Evolutionary conservation across 1,140 invertebrate genomes (phyloP).

Genomic region (Eupristina koningsbergeri): DNA sequence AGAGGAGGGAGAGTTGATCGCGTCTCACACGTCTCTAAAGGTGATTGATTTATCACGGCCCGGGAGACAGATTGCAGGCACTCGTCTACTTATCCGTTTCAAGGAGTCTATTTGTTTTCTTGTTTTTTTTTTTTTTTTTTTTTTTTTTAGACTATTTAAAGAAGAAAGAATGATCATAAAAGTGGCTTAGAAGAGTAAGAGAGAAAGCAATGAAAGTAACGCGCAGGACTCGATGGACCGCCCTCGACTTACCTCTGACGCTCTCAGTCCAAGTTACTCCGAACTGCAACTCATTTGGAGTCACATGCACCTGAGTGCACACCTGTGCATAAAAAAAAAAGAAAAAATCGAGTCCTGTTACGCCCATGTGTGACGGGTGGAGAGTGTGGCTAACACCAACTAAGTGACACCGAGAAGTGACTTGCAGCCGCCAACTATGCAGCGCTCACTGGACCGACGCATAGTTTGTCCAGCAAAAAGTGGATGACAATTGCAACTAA

Average conservation of each 20-base stretch:
- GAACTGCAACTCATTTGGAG: background rate
- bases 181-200: conserved; percentile 25
- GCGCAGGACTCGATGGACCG: conserved; percentile 4
- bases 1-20: conserved; percentile 47
- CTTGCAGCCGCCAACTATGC: too few relatives aligned
- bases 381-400: too few relatives aligned
- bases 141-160: conserved; percentile 31
- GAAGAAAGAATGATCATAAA: conserved; percentile 2
- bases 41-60: conserved; percentile 70
- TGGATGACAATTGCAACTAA: background rate
- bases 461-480: background rate
- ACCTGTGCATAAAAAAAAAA: background rate
- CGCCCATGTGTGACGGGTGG: background rate
- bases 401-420: too few relatives aligned
- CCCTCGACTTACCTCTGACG: conserved; percentile 20
- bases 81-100: conserved; percentile 47
- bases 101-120: too few relatives aligned
- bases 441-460: too few relatives aligned
- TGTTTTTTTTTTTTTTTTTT: conserved; percentile 52
- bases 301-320: background rate
- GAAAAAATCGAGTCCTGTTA: background rate
- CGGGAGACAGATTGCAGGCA: conserved; percentile 66
- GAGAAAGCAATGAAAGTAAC: conserved; percentile 50
- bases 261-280: background rate
- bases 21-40: conserved; percentile 61